Conservation (phyloP, 2,797 vertebrate genomes). For the Peromyscus nudipes region DNA sequence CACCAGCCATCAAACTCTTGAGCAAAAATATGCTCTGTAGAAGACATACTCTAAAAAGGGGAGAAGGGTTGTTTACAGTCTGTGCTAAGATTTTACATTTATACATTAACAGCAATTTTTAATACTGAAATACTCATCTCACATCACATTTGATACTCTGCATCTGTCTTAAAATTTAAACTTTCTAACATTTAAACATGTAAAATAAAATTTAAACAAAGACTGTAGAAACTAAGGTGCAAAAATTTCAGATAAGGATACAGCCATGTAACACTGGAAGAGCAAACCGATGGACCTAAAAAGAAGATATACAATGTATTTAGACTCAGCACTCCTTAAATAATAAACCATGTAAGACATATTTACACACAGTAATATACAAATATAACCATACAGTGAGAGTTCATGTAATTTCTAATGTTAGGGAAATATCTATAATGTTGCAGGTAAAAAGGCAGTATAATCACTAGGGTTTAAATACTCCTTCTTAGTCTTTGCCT, state of each 20-base stretch:
- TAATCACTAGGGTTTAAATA: not conserved
- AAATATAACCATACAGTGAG: not conserved
- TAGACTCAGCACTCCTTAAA: constrained; percentile 24
- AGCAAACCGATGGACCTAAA: constrained; percentile 92
- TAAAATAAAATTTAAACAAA: not conserved
- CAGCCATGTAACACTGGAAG: constrained; percentile 91
- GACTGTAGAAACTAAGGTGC: not conserved
- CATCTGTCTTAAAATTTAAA: not conserved
- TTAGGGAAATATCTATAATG: not conserved
- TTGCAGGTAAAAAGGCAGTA: not conserved
- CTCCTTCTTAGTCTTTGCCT: not conserved
- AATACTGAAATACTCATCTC: constrained; percentile 26
- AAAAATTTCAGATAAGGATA: constrained; percentile 87
- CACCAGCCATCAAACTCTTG: not conserved
- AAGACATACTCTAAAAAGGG: not conserved
- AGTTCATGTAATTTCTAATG: not conserved
- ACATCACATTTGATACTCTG: not conserved
- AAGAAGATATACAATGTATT: constrained; percentile 57
- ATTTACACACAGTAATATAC: not conserved
- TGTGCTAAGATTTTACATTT: constrained; percentile 22
- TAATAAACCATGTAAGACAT: not conserved
- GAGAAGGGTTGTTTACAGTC: not conserved
- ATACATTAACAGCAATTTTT: constrained; percentile 27
- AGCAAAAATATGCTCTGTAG: not conserved
- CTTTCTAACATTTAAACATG: not conserved